Conservation (phyloP, 2,888 invertebrate species). For the Cenopis cana region DNA sequence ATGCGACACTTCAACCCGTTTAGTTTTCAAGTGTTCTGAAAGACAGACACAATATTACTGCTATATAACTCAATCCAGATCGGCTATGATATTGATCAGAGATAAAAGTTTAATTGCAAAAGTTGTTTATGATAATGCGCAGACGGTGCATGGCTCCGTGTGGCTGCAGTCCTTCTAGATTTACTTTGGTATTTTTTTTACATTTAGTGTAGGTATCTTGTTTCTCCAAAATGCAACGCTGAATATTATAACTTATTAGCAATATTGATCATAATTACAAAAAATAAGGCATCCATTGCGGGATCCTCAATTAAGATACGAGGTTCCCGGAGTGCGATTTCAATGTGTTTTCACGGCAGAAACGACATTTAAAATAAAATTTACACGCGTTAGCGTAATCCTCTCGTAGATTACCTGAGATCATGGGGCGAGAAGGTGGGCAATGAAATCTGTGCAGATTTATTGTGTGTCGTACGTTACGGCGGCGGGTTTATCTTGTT, state of each 20-base stretch:
- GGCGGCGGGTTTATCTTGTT: slow-evolving; percentile 68
- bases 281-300: background rate
- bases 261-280: too few species aligned
- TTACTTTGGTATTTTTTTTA: slow-evolving; percentile 24
- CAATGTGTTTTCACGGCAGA: slow-evolving; percentile 35
- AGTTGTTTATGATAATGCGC: slow-evolving; percentile 75
- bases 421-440: slow-evolving; percentile 59
- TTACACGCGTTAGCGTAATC: slow-evolving; percentile 49
- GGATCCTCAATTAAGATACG: background rate
- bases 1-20: slow-evolving; percentile 22
- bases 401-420: slow-evolving; percentile 58
- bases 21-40: slow-evolving; percentile 22
- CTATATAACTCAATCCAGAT: slow-evolving; percentile 64
- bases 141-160: slow-evolving; percentile 67
- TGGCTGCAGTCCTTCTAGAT: slow-evolving; percentile 48
- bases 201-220: background rate
- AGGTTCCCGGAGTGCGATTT: background rate
- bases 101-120: slow-evolving; percentile 82
- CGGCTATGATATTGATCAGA: slow-evolving; percentile 69
- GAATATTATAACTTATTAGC: too few species aligned
- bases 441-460: slow-evolving; percentile 71
- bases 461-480: slow-evolving; percentile 65
- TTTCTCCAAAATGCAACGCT: background rate
- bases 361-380: slow-evolving; percentile 51
- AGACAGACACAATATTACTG: slow-evolving; percentile 37